Evolutionary conservation across 1,140 invertebrate genomes (phyloP).

Genomic region (Drosophila novamexicana): DNA sequence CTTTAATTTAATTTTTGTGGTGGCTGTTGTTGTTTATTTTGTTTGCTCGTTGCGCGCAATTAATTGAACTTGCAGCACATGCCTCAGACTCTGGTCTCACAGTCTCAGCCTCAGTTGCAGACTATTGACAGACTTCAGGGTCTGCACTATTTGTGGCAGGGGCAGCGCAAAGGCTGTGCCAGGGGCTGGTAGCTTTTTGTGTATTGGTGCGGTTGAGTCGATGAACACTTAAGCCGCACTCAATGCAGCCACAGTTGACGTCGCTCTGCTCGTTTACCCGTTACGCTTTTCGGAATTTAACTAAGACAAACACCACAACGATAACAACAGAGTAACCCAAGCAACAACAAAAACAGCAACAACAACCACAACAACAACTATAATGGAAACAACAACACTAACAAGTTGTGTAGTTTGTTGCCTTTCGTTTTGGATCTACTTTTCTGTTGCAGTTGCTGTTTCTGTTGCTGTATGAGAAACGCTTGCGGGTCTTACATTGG

Average conservation of each 20-base stretch:
- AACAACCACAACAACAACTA: constrained; percentile 53
- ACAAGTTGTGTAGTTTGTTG: constrained; percentile 73
- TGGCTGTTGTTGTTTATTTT: constrained; percentile 65
- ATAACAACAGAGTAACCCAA: constrained; percentile 70
- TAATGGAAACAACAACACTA: constrained; percentile 34
- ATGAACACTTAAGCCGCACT: constrained; percentile 82
- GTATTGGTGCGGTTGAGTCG: constrained; percentile 74
- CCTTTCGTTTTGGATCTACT: constrained; percentile 48
- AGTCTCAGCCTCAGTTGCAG: constrained; percentile 46
- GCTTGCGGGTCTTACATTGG: constrained; percentile 80
- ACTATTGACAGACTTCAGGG: constrained; percentile 72
- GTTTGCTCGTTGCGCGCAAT: constrained; percentile 81
- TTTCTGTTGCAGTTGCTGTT: constrained; percentile 45
- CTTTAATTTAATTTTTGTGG: constrained; percentile 84
- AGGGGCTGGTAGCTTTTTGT: background rate
- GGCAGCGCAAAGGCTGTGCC: background rate
- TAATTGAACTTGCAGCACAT: constrained; percentile 81
- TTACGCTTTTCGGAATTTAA: constrained; percentile 80
- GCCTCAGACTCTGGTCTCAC: constrained; percentile 29
- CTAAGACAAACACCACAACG: constrained; percentile 80
- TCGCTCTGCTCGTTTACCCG: constrained; percentile 67
- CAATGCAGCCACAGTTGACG: constrained; percentile 65
- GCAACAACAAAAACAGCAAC: constrained; percentile 34
- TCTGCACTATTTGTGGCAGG: constrained; percentile 14
- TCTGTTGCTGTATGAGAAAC: constrained; percentile 71